Evolutionary conservation across 2,113 vertebrate species (phyloP).

Genomic region (Montifringilla adamsi): DNA sequence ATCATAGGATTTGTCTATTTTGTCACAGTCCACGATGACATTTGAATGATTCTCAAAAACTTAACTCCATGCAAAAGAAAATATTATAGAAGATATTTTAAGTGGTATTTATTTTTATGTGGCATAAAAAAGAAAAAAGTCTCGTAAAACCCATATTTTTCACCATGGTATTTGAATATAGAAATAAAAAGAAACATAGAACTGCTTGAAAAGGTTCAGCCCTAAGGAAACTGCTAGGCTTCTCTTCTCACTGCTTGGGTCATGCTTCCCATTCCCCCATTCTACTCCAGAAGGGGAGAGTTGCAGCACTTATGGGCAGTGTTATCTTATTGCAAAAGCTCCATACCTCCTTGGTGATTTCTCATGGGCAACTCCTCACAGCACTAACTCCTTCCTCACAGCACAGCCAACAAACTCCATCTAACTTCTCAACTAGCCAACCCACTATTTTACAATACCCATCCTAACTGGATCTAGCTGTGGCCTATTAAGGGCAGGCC

Average conservation of each 20-base stretch:
- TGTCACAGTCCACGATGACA: not conserved
- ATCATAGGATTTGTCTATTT: not conserved
- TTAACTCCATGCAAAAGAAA: not conserved
- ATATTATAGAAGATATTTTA: not conserved
- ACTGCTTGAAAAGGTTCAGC: not conserved
- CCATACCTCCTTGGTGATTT: too few species aligned
- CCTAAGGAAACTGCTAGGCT: not conserved
- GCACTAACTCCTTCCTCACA: too few species aligned
- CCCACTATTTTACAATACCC: too few species aligned
- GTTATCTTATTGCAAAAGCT: too few species aligned
- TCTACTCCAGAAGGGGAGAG: not conserved
- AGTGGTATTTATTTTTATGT: not conserved
- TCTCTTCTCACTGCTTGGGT: not conserved
- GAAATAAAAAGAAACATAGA: not conserved
- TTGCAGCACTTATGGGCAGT: not conserved
- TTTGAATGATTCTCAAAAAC: not conserved
- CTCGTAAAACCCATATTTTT: not conserved
- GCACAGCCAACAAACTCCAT: too few species aligned
- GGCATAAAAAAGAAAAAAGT: not conserved
- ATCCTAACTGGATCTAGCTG: too few species aligned
- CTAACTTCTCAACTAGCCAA: too few species aligned
- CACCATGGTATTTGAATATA: not conserved
- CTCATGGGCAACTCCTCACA: too few species aligned
- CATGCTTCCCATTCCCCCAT: fast-evolving
- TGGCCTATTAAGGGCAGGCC: too few species aligned